These are phyloP conservation scores for Megatriorchis doriae DNA, from an alignment of 2,113 vertebrate genomes.

Conservation along the genomic window DNA sequence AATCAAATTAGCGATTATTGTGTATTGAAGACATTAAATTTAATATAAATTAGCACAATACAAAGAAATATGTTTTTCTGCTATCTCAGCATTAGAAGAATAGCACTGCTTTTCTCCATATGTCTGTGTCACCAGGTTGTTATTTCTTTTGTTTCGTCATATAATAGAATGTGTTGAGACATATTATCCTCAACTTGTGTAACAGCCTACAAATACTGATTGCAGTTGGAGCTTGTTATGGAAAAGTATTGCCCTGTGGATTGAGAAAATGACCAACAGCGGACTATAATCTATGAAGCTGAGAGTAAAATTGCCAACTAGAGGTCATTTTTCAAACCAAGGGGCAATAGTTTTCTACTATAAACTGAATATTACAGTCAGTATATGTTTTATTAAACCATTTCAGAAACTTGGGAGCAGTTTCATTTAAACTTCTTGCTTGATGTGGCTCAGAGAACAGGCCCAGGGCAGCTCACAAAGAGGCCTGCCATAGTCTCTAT, in stretches of 20 bases:
- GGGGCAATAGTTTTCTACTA: slow-evolving; percentile 80
- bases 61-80: slow-evolving; percentile 35
- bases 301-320: slow-evolving; percentile 77
- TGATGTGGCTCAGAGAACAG: slow-evolving; percentile 67
- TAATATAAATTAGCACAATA: slow-evolving; percentile 50
- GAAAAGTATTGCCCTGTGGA: slow-evolving; percentile 78
- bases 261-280: slow-evolving; percentile 75
- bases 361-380: slow-evolving; percentile 81
- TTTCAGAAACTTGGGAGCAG: slow-evolving; percentile 81
- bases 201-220: slow-evolving; percentile 45
- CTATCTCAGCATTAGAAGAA: slow-evolving; percentile 23
- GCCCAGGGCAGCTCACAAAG: slow-evolving; percentile 64
- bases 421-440: slow-evolving; percentile 80
- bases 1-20: slow-evolving; percentile 38
- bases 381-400: slow-evolving; percentile 84
- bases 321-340: slow-evolving; percentile 83
- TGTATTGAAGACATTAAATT: slow-evolving; percentile 13
- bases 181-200: slow-evolving; percentile 49
- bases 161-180: slow-evolving; percentile 55
- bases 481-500: slow-evolving; percentile 49
- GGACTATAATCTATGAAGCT: slow-evolving; percentile 79
- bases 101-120: neutral
- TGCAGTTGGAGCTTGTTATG: slow-evolving; percentile 76
- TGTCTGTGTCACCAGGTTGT: slow-evolving; percentile 41
- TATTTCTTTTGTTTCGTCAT: slow-evolving; percentile 65